phyloP scores from a whole-genome alignment of 2,113 vertebrate genomes.

The Brevimyrus niger region DNA sequence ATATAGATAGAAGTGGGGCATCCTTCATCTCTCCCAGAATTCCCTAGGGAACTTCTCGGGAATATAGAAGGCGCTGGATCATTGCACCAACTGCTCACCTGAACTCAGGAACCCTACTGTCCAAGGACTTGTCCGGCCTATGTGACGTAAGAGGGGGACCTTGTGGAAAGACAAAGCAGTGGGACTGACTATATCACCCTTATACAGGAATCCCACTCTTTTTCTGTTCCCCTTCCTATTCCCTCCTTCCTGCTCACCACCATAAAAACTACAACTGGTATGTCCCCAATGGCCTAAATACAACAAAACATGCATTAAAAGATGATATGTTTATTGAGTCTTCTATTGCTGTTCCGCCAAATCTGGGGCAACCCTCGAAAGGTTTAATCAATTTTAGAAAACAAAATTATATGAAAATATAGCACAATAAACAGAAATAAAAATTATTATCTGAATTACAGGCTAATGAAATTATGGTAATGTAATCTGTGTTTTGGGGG shows the following conservation, averaged over 20 bases:
- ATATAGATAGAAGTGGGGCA: neutral
- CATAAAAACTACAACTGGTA: slow-evolving; percentile 22
- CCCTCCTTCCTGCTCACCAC: neutral
- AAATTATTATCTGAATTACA: slow-evolving; percentile 69
- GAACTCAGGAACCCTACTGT: neutral
- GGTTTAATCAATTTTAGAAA: slow-evolving; percentile 67
- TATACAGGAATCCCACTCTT: neutral
- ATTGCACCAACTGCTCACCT: neutral
- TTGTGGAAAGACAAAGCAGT: neutral
- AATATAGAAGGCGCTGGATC: neutral
- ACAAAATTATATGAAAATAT: slow-evolving; percentile 32
- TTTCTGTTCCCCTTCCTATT: neutral
- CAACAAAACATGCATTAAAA: slow-evolving; percentile 6
- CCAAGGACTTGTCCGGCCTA: neutral
- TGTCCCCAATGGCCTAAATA: neutral
- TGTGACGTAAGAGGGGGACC: neutral
- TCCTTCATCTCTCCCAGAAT: neutral
- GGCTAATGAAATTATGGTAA: slow-evolving; percentile 62
- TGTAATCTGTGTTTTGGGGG: slow-evolving; percentile 56
- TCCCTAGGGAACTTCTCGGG: neutral
- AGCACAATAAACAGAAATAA: slow-evolving; percentile 60
- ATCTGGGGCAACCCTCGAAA: slow-evolving; percentile 60
- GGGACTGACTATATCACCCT: neutral
- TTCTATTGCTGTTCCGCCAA: slow-evolving; percentile 32
- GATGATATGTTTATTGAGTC: slow-evolving; percentile 6